phyloP scores from a whole-genome alignment of 2,888 invertebrate genomes.

The Epinotia bilunana region DNA sequence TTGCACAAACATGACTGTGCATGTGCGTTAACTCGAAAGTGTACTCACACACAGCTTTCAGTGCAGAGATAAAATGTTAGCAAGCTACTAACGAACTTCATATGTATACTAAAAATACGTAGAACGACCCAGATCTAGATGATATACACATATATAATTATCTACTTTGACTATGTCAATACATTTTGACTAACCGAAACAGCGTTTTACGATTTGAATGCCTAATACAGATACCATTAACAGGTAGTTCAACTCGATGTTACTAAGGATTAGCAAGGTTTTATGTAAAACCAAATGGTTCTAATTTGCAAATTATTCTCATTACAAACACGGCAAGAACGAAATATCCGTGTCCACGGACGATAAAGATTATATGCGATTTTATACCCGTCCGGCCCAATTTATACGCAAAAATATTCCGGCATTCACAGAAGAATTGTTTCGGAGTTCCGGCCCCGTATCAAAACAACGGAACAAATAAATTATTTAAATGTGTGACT shows the following conservation, averaged over 20 bases:
- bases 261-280: conserved; percentile 9
- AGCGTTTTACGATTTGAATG: neutral
- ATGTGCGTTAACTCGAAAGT: too few relatives aligned
- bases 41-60: too few relatives aligned
- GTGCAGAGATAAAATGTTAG: too few relatives aligned
- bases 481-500: conserved; percentile 43
- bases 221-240: neutral
- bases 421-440: conserved; percentile 37
- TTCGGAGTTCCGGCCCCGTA: conserved; percentile 37
- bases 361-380: conserved; percentile 34
- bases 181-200: neutral
- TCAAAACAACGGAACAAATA: conserved; percentile 43
- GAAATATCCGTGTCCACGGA: conserved; percentile 16
- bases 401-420: conserved; percentile 43
- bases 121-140: too few relatives aligned
- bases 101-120: too few relatives aligned
- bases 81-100: too few relatives aligned
- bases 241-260: neutral
- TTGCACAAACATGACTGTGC: too few relatives aligned
- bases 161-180: neutral
- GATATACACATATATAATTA: neutral
- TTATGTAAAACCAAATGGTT: conserved; percentile 12
- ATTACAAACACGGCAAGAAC: conserved; percentile 19
- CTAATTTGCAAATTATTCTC: conserved; percentile 15
- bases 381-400: conserved; percentile 23